A percentile compares a stretch with the other conserved stretches of the same genome.
Conservation (phyloP, 2,797 vertebrate genomes). For the Gephyroberyx darwinii region DNA sequence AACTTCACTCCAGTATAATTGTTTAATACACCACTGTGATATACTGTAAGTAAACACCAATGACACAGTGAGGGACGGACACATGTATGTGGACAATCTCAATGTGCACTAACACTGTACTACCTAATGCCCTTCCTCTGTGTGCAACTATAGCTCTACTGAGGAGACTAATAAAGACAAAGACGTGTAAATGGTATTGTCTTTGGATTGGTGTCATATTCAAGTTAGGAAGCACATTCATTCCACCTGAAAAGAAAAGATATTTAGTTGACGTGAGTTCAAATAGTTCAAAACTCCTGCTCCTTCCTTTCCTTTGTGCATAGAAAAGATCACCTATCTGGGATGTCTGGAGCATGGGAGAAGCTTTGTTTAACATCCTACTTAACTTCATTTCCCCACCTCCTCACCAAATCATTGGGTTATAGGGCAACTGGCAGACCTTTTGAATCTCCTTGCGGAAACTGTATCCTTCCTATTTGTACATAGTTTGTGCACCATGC, state of each 20-base stretch:
- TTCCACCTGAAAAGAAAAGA: background rate
- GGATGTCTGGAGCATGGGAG: too few species aligned
- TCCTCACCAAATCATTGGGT: background rate
- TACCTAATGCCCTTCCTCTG: conserved; percentile 31
- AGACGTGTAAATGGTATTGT: conserved; percentile 2
- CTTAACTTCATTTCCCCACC: background rate
- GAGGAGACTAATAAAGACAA: conserved; percentile 70
- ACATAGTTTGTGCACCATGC: conserved; percentile 42
- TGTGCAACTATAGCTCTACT: conserved; percentile 44
- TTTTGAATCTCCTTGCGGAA: conserved; percentile 26
- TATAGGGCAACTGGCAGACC: background rate
- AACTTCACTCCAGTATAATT: conserved; percentile 77
- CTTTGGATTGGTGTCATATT: background rate
- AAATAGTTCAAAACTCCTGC: too few species aligned
- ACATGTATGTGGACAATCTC: conserved; percentile 30
- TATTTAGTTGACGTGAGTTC: too few species aligned
- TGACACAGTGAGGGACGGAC: conserved; percentile 21
- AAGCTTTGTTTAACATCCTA: background rate
- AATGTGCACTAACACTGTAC: conserved; percentile 42
- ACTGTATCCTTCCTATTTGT: conserved; percentile 61
- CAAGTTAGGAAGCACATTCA: background rate
- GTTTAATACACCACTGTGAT: conserved; percentile 66
- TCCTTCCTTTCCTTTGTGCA: background rate
- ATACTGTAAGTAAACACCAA: conserved; percentile 64
- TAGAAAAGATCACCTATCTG: background rate